Base-by-base conservation (phyloP, 2,888 invertebrate species). In the Yponomeuta malinellus region DNA sequence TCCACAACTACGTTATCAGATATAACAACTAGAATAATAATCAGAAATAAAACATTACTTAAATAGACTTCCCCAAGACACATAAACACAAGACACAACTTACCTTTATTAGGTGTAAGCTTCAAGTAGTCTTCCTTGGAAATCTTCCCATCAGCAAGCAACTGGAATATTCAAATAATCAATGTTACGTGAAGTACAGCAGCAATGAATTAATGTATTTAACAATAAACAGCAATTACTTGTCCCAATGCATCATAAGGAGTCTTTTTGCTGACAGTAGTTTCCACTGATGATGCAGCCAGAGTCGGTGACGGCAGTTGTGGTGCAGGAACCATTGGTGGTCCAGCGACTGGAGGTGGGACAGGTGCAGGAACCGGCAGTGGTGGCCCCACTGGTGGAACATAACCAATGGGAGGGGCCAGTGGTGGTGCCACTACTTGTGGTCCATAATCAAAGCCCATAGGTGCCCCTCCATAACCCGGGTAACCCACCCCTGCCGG, bases 61-160 rank as follows among this genome's bases (percentile, higher is more conserved):
- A 33, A 33, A 33, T 33, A 33, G 33, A 33, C 33, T 33, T 33
- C 33, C 5, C 33, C 33, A 4, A 33, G 3, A 33, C 23, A 23
- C 23, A 23, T 0, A 0, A 1, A 23, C 43, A 43, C 43, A 43
- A 43, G 6, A 43, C 33, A 52, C 37, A 37, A 71, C 74, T 76
- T 85, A 90, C 91, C 88, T 86, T 89, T 90, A 75, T 85, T 87
- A 72, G 91, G 91, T 70, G 90, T 85, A 72, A 91, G 82, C 75
- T 92, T 92, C 74, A 90, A 76, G 77, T 90, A 91, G 77, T 91
- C 91, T 80, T 86, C 87, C 78, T 88, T 81, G 69, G 90, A 90
- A 76, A 92, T 83, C 77, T 88, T 90, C 52, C 91, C 92, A 74
- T 91, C 91, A 73, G 89, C 89, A 70, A 90, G 86, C 83, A 92